phyloP scores from a whole-genome alignment of 53 echinoderm and acorn worm genomes.

The Astropecten irregularis region DNA sequence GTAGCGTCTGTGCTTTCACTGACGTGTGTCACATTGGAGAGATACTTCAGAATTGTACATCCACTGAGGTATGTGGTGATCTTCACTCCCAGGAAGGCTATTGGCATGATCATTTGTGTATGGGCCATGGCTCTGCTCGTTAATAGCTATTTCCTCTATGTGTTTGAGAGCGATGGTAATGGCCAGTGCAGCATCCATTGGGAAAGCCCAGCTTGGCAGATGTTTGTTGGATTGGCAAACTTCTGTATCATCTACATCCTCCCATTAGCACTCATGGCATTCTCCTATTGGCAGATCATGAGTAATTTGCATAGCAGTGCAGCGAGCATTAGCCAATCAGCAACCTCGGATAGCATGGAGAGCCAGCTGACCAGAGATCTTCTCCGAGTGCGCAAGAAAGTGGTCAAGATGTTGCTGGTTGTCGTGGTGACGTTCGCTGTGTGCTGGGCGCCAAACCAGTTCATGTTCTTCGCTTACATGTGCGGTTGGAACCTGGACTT shows the following conservation, averaged over 20 bases:
- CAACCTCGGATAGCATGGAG: slow-evolving; percentile 43
- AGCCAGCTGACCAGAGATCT: slow-evolving; percentile 76
- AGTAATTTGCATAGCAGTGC: slow-evolving; percentile 67
- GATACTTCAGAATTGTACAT: slow-evolving; percentile 87
- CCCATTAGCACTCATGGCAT: slow-evolving; percentile 78
- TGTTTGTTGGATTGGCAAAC: slow-evolving; percentile 74
- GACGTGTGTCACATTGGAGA: slow-evolving; percentile 89
- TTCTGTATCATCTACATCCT: slow-evolving; percentile 85
- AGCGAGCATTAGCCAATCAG: slow-evolving; percentile 32
- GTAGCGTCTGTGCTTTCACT: slow-evolving; percentile 85
- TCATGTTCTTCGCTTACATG: slow-evolving; percentile 87
- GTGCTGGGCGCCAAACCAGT: slow-evolving; percentile 96
- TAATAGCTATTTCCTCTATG: slow-evolving; percentile 88
- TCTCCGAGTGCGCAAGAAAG: slow-evolving; percentile 77
- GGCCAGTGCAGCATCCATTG: slow-evolving; percentile 64
- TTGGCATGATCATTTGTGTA: slow-evolving; percentile 71
- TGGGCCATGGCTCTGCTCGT: slow-evolving; percentile 71
- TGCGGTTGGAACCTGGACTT: slow-evolving; percentile 89
- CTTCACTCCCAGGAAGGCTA: slow-evolving; percentile 74
- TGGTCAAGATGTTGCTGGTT: slow-evolving; percentile 77
- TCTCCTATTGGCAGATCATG: slow-evolving; percentile 86
- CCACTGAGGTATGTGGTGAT: slow-evolving; percentile 78
- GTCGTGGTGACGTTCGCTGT: slow-evolving; percentile 90
- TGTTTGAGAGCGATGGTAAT: slow-evolving; percentile 42
- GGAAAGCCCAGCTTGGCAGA: slow-evolving; percentile 70